Base-by-base conservation (phyloP, 2,888 invertebrate species). In the Neocrepidodera transversa region DNA sequence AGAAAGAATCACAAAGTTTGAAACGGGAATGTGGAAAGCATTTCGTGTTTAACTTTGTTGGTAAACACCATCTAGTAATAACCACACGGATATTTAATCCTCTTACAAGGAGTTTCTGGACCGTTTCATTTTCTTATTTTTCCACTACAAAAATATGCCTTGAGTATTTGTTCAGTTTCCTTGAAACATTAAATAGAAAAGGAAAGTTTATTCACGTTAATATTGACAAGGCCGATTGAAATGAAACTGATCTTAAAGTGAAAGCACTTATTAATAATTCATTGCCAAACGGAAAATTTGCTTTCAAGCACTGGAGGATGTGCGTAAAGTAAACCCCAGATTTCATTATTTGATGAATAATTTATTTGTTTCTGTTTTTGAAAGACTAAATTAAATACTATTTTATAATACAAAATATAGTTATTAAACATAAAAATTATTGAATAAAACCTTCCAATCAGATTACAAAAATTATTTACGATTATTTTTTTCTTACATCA, bases 211-310 rank as follows among this genome's bases (percentile, higher is more conserved):
- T 49, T 49, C 49, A 36, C 11, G 36, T 32, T 49, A n/a, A 49
- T 49, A 49, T 49, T 36, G 36, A 49, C 42, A 42, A 49, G 18
- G 20, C 18, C 49, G 49, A 49, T 18, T 49, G 35, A 49, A 49
- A 11, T 32, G 42, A 42, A 42, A 42, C 42, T 42, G 42, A 42
- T 20, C 42, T 11, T 11, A 20, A 42, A 16, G 20, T 20, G 42
- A 42, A 42, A 42, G 42, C 20, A 20, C 42, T 42, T 13, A 20
- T 42, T 42, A 42, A 42, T 42, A 42, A 42, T 42, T 42, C 42
- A 42, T 42, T 42, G 42, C 20, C 20, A 23, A 42, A 10, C 42
- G 10, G 13, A 20, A n/a, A 42, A 50, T 51, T 52, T 40, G 45
- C 56, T 47, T 38, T 45, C 10, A 35, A 42, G 20, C 16, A 40